Evolutionary conservation across 2,113 vertebrate species (phyloP).

Genomic region (Cebidichthys violaceus): DNA sequence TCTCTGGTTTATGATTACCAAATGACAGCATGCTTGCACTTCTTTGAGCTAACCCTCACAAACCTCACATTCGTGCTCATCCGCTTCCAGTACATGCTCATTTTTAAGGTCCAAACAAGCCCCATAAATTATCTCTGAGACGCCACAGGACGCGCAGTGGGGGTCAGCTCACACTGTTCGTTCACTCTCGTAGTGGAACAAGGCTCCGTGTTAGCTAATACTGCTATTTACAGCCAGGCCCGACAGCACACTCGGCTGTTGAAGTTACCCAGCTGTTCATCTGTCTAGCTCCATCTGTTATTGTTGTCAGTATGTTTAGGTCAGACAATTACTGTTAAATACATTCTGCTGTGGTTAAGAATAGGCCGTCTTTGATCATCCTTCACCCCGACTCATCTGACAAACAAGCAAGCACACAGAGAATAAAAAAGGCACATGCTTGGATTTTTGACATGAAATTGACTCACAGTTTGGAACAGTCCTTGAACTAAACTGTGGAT

Average conservation of each 20-base stretch:
- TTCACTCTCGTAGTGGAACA: constrained; percentile 25
- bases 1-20: constrained; percentile 69
- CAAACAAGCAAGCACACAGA: neutral
- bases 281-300: constrained; percentile 59
- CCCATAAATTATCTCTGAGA: constrained; percentile 34
- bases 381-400: constrained; percentile 15
- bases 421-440: neutral
- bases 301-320: constrained; percentile 51
- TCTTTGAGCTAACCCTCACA: constrained; percentile 46
- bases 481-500: constrained; percentile 31
- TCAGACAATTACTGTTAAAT: constrained; percentile 41
- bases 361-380: constrained; percentile 47
- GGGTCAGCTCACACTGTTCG: constrained; percentile 18
- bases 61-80: constrained; percentile 41
- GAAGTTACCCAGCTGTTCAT: constrained; percentile 37
- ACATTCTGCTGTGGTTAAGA: constrained; percentile 53
- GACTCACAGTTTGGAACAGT: constrained; percentile 8
- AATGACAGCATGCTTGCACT: constrained; percentile 56
- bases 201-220: constrained; percentile 1
- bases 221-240: constrained; percentile 34
- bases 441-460: neutral
- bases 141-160: neutral
- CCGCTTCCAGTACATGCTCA: constrained; percentile 25
- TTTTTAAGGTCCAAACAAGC: constrained; percentile 40
- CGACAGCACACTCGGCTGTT: constrained; percentile 30